phyloP scores from a whole-genome alignment of 2,888 invertebrate species.

The Laothoe populi region DNA sequence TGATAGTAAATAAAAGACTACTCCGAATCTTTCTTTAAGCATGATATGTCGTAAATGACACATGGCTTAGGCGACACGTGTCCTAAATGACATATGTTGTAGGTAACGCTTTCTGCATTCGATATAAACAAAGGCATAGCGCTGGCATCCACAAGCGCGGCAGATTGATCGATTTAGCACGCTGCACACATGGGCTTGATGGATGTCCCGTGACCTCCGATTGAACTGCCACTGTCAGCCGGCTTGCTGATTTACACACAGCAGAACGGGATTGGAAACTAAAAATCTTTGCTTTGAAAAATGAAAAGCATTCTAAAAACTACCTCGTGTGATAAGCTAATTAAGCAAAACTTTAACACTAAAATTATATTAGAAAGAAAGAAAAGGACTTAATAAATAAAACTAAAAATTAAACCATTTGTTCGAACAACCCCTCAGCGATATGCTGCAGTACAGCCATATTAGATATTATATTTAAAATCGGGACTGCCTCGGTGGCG shows the following conservation, averaged over 20 bases:
- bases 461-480: no score
- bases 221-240: constrained; percentile 41
- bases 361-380: no score
- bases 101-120: not conserved
- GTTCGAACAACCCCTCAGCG: no score
- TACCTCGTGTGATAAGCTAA: no score
- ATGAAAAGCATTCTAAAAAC: no score
- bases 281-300: not conserved
- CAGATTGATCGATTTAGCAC: constrained; percentile 39
- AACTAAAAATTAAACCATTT: no score
- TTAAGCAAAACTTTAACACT: no score
- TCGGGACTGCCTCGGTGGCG: no score
- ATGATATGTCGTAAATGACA: not conserved
- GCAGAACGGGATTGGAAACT: constrained; percentile 1
- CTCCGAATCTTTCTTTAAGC: no score
- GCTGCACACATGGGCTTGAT: constrained; percentile 39
- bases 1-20: no score
- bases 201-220: constrained; percentile 43
- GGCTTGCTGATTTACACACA: constrained; percentile 32
- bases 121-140: constrained; percentile 25
- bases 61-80: not conserved
- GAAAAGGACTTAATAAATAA: no score
- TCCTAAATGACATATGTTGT: not conserved
- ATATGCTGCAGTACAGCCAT: no score
- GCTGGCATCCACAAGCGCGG: constrained; percentile 33